Evolutionary conservation across 2,113 vertebrate species (phyloP).

Genomic region (Serinus canaria): DNA sequence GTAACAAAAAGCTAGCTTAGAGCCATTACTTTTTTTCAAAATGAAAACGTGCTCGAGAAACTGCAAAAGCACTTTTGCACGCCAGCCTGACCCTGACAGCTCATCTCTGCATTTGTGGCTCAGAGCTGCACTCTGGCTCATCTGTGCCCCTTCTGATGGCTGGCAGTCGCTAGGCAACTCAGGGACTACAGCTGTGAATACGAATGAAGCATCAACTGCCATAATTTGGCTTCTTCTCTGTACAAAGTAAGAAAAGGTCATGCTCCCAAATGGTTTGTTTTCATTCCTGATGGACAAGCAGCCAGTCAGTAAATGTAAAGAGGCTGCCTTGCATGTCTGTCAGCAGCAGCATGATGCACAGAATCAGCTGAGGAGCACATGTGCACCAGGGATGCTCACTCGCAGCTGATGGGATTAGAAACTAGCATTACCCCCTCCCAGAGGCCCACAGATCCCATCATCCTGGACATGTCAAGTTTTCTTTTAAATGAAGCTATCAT

Average conservation of each 20-base stretch:
- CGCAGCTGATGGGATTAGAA: constrained; percentile 62
- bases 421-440: constrained; percentile 16
- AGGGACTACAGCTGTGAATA: constrained; percentile 31
- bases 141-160: neutral
- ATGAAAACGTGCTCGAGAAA: neutral
- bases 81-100: constrained; percentile 2
- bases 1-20: neutral
- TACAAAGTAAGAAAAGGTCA: constrained; percentile 6
- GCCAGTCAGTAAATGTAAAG: constrained; percentile 37
- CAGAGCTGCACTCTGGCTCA: neutral
- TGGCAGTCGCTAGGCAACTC: constrained; percentile 52
- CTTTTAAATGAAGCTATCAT: constrained; percentile 30
- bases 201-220: constrained; percentile 26
- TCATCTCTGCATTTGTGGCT: constrained; percentile 31
- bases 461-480: neutral
- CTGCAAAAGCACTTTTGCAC: neutral
- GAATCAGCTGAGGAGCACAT: constrained; percentile 68
- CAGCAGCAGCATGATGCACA: constrained; percentile 41
- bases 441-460: constrained; percentile 28
- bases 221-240: constrained; percentile 19
- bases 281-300: constrained; percentile 57
- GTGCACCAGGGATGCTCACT: neutral
- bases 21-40: neutral
- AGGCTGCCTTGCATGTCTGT: constrained; percentile 31
- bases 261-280: constrained; percentile 30